Conservation (phyloP, 2,797 vertebrate genomes). For the Morelia viridis region DNA sequence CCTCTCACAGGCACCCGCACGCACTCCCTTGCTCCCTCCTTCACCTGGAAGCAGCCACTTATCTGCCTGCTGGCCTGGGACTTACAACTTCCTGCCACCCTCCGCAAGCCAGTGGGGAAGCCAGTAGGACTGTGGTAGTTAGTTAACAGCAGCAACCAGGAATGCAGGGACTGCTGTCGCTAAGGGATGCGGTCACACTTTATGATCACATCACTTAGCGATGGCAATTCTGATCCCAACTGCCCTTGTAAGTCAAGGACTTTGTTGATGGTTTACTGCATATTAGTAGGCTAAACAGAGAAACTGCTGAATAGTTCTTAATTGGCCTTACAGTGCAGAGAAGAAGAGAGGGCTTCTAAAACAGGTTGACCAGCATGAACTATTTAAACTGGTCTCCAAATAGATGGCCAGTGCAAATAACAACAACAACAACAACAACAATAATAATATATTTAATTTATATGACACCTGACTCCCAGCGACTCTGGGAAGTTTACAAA, state of each 20-base stretch:
- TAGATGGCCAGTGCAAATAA: neutral
- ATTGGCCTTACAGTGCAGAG: neutral
- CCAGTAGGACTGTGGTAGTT: neutral
- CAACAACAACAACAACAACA: too few relatives aligned
- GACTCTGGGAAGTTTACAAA: neutral
- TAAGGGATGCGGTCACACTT: too few relatives aligned
- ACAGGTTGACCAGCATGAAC: neutral
- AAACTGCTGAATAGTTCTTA: neutral
- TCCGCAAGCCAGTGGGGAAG: neutral
- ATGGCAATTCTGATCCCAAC: neutral
- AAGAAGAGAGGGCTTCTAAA: neutral
- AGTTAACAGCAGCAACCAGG: neutral
- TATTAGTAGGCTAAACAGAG: neutral
- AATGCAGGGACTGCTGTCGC: too few relatives aligned
- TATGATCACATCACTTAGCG: neutral
- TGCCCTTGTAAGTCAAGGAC: neutral
- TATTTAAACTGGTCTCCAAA: neutral
- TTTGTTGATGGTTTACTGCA: neutral
- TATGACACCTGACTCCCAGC: neutral
- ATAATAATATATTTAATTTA: neutral
- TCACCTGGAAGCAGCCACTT: neutral
- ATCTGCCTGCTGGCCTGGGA: too few relatives aligned
- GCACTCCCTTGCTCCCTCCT: neutral
- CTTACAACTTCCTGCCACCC: neutral
- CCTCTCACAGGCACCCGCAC: neutral